A percentile compares a stretch with the other conserved stretches of the same genome.
These are phyloP conservation scores for Tolypeutes matacus DNA, from an alignment of 2,797 vertebrate species.

Conservation along the genomic window DNA sequence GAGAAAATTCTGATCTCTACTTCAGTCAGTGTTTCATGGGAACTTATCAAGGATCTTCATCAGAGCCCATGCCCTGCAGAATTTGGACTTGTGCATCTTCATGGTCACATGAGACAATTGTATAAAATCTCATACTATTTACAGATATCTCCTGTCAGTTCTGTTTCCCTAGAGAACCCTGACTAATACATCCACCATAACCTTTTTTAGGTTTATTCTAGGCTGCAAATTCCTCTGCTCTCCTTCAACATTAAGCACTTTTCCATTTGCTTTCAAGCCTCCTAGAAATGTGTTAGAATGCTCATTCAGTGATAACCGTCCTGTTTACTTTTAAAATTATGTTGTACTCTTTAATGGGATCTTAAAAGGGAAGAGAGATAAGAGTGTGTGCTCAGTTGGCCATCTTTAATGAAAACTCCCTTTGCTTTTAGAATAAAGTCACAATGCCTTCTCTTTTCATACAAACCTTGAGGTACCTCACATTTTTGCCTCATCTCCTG, in stretches of 20 bases:
- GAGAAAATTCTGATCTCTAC: too few species aligned
- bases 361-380: not conserved
- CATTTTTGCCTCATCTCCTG: not conserved
- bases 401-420: not conserved
- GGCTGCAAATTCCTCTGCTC: not conserved
- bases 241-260: not conserved
- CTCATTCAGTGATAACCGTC: not conserved
- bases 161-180: too few species aligned
- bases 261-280: not conserved
- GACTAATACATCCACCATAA: too few species aligned
- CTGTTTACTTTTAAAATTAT: not conserved
- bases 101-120: too few species aligned
- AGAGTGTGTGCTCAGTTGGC: not conserved
- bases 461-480: not conserved
- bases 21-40: too few species aligned
- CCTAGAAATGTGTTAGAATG: not conserved
- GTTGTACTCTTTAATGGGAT: not conserved
- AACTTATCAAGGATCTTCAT: too few species aligned
- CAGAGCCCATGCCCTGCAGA: too few species aligned
- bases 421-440: not conserved
- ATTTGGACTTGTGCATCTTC: too few species aligned
- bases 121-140: too few species aligned
- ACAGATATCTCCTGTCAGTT: too few species aligned
- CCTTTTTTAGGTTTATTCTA: not conserved
- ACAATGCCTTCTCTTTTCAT: not conserved